Evolutionary conservation across 2,113 vertebrate species (phyloP).

Genomic region (Etia nguti): DNA sequence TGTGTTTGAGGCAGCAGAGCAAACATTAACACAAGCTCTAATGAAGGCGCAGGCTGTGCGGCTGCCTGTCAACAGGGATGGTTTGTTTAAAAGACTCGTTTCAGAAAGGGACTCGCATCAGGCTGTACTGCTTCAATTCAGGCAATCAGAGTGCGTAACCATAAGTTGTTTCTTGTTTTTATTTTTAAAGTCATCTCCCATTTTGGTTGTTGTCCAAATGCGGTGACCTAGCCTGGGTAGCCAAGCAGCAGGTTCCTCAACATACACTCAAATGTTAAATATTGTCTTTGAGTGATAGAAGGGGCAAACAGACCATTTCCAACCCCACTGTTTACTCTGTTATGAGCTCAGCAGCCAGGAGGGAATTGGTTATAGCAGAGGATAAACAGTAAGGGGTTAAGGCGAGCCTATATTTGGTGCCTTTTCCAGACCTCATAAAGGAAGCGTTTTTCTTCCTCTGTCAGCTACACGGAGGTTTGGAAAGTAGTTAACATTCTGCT

Average conservation of each 20-base stretch:
- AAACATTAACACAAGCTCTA: neutral
- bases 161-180: neutral
- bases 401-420: slow-evolving; percentile 20
- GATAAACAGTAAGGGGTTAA: neutral
- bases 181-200: neutral
- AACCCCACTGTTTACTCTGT: slow-evolving; percentile 14
- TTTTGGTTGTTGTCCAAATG: neutral
- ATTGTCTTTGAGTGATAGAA: slow-evolving; percentile 41
- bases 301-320: slow-evolving; percentile 7
- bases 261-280: slow-evolving; percentile 40
- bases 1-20: neutral
- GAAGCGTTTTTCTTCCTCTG: slow-evolving; percentile 20
- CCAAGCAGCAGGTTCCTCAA: slow-evolving; percentile 9
- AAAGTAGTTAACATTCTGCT: slow-evolving; percentile 11
- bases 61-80: neutral
- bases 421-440: slow-evolving; percentile 44
- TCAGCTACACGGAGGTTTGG: slow-evolving; percentile 1
- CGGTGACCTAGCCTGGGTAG: neutral
- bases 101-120: neutral
- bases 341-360: neutral
- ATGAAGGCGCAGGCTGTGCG: neutral
- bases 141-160: neutral
- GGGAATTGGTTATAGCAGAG: neutral
- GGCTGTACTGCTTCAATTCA: neutral
- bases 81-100: neutral